Evolutionary conservation across 2,888 invertebrate species (phyloP), one percentile per base, ranked within the genome.

Genomic region (Punctoribates punctum): DNA sequence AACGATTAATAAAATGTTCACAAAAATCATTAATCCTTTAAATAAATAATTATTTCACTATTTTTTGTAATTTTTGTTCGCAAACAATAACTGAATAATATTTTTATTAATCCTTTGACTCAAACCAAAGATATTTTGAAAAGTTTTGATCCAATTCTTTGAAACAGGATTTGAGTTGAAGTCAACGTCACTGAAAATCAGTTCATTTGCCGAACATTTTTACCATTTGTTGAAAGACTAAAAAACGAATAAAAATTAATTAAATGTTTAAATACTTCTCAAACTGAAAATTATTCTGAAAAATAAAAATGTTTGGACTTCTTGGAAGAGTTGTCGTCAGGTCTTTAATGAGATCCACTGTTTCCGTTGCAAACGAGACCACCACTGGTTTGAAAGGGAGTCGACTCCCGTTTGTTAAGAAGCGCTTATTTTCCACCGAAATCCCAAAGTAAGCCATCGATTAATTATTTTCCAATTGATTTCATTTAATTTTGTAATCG

Each of bases 151-250:
- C 62, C 62, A 62, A 34, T 62, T 62, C 29, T 62, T 62, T 17
- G n/a, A 70, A 70, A 70, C 70, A 70, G 70, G 70, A 70, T 70
- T 70, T 70, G 9, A 42, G 13, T 42, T 70, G 42, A 70, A 70
- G 70, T 70, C 70, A 70, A 70, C 70, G 70, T 70, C 70, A 70
- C 46, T 42, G 38, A 70, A 38, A 70, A 17, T 17, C 65, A 62
- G 6, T 65, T 65, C n/a, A 62, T 27, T 62, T 17, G 0, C 25
- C 8, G 9, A 23, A 27, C 9, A 62, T 29, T 62, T 9, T 27
- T 62, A 27, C n/a, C 6, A n/a, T 51, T n/a, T 4, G 1, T n/a
- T n/a, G 1, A n/a, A 51, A 51, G 51, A 20, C n/a, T 51, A 20
- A 20, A n/a, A 51, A 51, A 2, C 20, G 20, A 51, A n/a, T 20